Evolutionary conservation across 2,113 vertebrate species (phyloP).

Genomic region (Pelvicachromis taeniatus): DNA sequence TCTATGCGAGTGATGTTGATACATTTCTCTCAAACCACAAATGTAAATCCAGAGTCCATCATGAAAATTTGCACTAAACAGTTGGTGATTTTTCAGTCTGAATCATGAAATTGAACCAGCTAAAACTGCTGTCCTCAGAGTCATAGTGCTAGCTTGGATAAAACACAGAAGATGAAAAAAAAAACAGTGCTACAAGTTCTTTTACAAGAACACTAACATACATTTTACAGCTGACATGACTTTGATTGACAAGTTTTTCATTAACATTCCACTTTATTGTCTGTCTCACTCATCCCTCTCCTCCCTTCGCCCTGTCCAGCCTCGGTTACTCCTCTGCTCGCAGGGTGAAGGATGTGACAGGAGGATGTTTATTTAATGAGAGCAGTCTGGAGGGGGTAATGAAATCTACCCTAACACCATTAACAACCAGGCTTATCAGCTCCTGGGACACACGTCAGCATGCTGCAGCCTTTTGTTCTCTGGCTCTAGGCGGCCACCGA

Average conservation of each 20-base stretch:
- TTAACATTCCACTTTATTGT: slow-evolving; percentile 39
- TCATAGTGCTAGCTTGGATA: neutral
- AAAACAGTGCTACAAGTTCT: neutral
- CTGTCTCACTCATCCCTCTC: slow-evolving; percentile 51
- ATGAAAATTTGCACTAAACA: neutral
- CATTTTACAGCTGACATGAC: slow-evolving; percentile 4
- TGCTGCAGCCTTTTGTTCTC: slow-evolving; percentile 58
- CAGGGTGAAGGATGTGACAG: slow-evolving; percentile 64
- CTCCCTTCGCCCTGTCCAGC: neutral
- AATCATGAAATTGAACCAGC: neutral
- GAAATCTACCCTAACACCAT: slow-evolving; percentile 74
- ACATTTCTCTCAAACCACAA: neutral
- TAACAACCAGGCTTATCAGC: slow-evolving; percentile 68
- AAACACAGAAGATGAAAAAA: neutral
- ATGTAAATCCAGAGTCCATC: neutral
- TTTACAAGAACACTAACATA: neutral
- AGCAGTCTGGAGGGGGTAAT: slow-evolving; percentile 73
- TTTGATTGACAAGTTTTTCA: slow-evolving; percentile 53
- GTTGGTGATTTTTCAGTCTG: neutral
- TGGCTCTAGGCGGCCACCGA: slow-evolving; percentile 24
- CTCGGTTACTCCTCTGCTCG: slow-evolving; percentile 6
- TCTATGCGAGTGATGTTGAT: neutral
- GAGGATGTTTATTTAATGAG: slow-evolving; percentile 76
- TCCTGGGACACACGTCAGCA: slow-evolving; percentile 60
- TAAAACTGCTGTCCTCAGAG: neutral